Percentiles rank a stretch among this genome's conserved stretches.
Conservation (phyloP, 2,797 vertebrate species). For the Glossophaga mutica region DNA sequence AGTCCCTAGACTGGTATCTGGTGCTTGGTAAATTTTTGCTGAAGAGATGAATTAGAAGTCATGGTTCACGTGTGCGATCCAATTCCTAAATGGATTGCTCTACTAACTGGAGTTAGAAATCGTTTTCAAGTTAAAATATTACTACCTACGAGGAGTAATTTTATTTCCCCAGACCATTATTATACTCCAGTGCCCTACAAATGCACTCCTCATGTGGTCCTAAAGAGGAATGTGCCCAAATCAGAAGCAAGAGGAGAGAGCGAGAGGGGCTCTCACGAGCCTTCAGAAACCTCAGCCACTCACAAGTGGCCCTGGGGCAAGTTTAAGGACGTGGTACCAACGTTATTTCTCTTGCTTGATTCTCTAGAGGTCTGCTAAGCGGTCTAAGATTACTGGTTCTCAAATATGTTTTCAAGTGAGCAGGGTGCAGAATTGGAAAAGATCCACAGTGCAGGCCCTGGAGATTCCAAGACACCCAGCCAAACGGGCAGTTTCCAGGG, state of each 20-base stretch:
- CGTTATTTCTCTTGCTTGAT: conserved; percentile 45
- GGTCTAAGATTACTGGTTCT: conserved; percentile 63
- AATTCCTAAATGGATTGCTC: neutral
- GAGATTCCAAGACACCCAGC: conserved; percentile 69
- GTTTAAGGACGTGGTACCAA: neutral
- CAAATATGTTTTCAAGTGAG: conserved; percentile 67
- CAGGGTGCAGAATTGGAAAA: conserved; percentile 66
- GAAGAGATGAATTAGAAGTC: neutral
- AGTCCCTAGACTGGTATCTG: neutral
- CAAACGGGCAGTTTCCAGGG: conserved; percentile 65
- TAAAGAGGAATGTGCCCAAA: neutral
- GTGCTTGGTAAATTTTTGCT: neutral
- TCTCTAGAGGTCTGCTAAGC: conserved; percentile 54
- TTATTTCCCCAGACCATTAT: conserved; percentile 19
- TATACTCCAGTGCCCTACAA: neutral
- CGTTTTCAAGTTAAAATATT: conserved; percentile 28
- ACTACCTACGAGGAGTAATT: neutral
- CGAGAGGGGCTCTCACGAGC: neutral
- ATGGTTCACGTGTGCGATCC: neutral
- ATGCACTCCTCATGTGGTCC: neutral
- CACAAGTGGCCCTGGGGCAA: neutral
- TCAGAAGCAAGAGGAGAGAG: neutral
- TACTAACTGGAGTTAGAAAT: neutral
- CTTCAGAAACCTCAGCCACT: neutral
- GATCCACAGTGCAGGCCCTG: conserved; percentile 61